Base-by-base conservation (phyloP, 2,888 invertebrate species). In the Trichopoda pennipes region DNA sequence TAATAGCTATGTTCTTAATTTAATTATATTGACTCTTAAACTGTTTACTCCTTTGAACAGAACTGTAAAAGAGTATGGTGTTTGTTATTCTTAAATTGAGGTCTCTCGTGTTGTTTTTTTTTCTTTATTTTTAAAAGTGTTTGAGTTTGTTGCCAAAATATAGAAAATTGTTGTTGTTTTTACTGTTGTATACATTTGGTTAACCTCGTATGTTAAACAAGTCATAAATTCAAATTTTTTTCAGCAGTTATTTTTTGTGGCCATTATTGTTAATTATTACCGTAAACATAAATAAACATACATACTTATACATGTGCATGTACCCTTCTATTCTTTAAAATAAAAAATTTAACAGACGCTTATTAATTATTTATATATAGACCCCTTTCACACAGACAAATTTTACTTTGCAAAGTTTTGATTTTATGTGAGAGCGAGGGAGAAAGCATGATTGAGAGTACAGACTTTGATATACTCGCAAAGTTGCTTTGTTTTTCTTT, bases 1-100 rank as follows among this genome's bases (percentile, higher is more conserved):
- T 32, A 21, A 76, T 44, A 19, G 16, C 38, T 32, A n/a, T 51
- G 21, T n/a, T n/a, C 23, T 42, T 1, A 32, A 60, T 28, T 60
- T 61, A 61, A 68, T 68, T 51, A 17, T 68, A 44, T 76, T 76
- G 44, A 76, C 23, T 61, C 76, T 35, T n/a, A 3, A 19, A 44
- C 8, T 55, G 44, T 56, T 55, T 44, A 14, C 17, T 42, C 14
- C 17, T 53, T 53, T 19, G 3, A 44, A 55, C 47, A 73, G 21
- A 63, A 63, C 9, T 32, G n/a, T 6, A 7, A 28, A 28, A 28
- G 28, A 28, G 28, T 28, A 8, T 8, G 28, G 19, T 19, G 10
- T 53, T 72, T 47, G 16, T 28, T 28, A 17, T 61, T 61, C 19
- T 53, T 19, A 51, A 53, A 35, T 35, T 38, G 9, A 47, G 35